Evolutionary conservation across 64 coral and sea anemone genomes (phyloP).

Genomic region (Orbicella faveolata): DNA sequence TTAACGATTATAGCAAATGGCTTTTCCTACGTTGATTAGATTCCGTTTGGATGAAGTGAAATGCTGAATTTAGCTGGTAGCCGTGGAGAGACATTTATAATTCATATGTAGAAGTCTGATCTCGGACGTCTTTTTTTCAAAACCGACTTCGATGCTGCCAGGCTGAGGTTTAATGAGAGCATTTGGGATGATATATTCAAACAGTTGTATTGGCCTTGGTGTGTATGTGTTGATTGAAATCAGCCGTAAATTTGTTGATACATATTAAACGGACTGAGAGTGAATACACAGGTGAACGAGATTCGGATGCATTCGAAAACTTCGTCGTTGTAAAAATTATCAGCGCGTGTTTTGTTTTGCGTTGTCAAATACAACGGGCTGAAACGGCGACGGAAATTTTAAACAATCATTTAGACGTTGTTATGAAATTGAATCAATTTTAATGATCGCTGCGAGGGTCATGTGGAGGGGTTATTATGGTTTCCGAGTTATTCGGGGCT

Average conservation of each 20-base stretch:
- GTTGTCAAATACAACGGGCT: neutral
- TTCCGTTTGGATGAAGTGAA: neutral
- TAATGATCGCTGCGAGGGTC: neutral
- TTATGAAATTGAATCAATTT: neutral
- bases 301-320: neutral
- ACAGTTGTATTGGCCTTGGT: neutral
- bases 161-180: neutral
- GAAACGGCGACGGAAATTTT: neutral
- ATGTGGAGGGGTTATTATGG: slow-evolving; percentile 12
- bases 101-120: slow-evolving; percentile 3
- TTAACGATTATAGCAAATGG: neutral
- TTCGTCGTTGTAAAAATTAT: neutral
- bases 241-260: neutral
- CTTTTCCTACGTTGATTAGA: neutral
- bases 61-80: neutral
- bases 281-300: neutral
- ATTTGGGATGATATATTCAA: neutral
- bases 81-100: neutral
- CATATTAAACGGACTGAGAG: neutral
- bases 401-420: neutral
- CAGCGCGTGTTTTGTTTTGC: neutral
- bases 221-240: neutral
- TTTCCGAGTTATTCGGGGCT: slow-evolving; percentile 11
- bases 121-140: neutral
- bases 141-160: neutral